phyloP scores from a whole-genome alignment of 2,888 invertebrate genomes.

The Cremastinae sp. region DNA sequence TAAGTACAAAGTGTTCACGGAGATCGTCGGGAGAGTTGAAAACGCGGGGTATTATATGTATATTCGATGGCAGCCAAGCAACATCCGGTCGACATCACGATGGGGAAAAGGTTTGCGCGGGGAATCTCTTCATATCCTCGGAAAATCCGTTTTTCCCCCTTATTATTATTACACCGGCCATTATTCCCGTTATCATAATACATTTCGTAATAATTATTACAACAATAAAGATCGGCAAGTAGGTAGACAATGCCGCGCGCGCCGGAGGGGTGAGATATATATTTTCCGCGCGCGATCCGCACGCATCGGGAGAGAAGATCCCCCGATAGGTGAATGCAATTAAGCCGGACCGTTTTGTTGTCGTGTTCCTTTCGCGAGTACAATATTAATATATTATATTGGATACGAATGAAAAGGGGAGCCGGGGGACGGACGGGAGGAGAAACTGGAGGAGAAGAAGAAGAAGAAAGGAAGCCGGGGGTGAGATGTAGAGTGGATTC shows the following conservation, averaged over 20 bases:
- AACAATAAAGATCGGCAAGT: background rate
- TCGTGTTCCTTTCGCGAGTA: conserved; percentile 40
- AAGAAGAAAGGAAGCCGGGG: background rate
- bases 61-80: conserved; percentile 2
- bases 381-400: conserved; percentile 70
- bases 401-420: conserved; percentile 37
- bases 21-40: conserved; percentile 33
- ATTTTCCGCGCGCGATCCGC: too few relatives aligned
- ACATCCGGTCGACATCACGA: conserved; percentile 35
- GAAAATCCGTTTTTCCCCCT: conserved; percentile 18
- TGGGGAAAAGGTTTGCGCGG: background rate
- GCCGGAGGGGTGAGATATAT: too few relatives aligned
- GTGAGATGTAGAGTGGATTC: too few relatives aligned
- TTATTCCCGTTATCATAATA: conserved; percentile 3
- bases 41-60: conserved; percentile 24
- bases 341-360: conserved; percentile 19
- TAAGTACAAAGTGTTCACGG: background rate
- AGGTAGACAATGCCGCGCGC: too few relatives aligned
- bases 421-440: background rate
- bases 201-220: background rate
- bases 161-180: background rate
- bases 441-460: background rate
- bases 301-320: conserved; percentile 9
- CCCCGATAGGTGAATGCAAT: conserved; percentile 37
- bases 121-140: conserved; percentile 5